Evolutionary conservation across 2,888 invertebrate species (phyloP), one percentile per base, ranked within the genome.

Genomic region (Stenichneumon culpator): DNA sequence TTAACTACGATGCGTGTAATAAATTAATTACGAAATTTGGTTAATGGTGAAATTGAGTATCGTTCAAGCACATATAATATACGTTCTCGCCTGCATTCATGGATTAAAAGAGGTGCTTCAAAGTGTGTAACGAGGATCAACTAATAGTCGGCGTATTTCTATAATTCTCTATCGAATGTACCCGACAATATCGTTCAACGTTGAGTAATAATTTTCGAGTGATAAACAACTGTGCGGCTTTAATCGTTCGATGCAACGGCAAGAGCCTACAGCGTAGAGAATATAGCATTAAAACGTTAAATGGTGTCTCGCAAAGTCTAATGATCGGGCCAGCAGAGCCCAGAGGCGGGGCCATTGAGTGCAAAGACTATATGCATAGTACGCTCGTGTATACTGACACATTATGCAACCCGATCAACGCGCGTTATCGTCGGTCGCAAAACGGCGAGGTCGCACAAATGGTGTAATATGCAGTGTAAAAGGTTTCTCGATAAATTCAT

Each of bases 11-110:
- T 9, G 39, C 39, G 9, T 39, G 7, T 39, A 7, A 32, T 80
- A 50, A 74, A 81, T 81, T 82, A 70, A 82, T 72, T 52, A 65
- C 65, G 70, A 82, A 28, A 77, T 63, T 44, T 74, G 54, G 72
- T 74, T 22, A 14, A 47, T 39, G 39, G 52, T 14, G 52, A 44
- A 77, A 54, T 65, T 36, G 77, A 54, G 54, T 72, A 70, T 74
- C 22, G 36, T 60, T 74, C 39, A 47, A 22, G 47, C 47, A 67
- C 65, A 28, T 5, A 4, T 3, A 47, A 11, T 16, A 2, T 16
- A 44, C 16, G 28, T 5, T 28, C 5, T 28, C 28, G 28, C 28
- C 36, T 36, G 36, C 5, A 54, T 6, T 2, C 7, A 22, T 22
- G 54, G 9, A 11, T 11, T 57, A 25, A 11, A 57, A 25, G 9